Evolutionary conservation across 2,113 vertebrate species (phyloP).

Genomic region (Sinocyclocheilus maitianheensis): DNA sequence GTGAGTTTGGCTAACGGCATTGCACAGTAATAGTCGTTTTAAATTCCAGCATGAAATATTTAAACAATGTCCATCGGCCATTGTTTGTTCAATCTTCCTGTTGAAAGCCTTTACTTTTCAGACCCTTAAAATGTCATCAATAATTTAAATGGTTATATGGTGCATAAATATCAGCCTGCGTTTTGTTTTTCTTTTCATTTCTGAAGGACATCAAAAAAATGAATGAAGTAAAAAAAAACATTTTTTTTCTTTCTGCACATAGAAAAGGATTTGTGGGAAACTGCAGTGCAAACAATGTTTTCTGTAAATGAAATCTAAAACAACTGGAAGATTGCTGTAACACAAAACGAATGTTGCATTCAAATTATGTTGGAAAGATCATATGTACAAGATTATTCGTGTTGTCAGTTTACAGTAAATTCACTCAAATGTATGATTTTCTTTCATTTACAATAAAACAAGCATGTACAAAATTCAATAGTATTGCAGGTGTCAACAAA

Average conservation of each 20-base stretch:
- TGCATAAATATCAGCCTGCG: background rate
- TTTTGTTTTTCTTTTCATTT: background rate
- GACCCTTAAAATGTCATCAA: slow-evolving; percentile 36
- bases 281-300: background rate
- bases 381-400: background rate
- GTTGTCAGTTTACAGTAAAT: no score
- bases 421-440: background rate
- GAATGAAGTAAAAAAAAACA: background rate
- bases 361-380: background rate
- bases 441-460: background rate
- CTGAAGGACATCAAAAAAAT: background rate
- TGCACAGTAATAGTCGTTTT: background rate
- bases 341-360: background rate
- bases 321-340: background rate
- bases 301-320: background rate
- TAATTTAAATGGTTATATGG: slow-evolving; percentile 12
- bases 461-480: background rate
- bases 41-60: slow-evolving; percentile 28
- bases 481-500: background rate
- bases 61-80: slow-evolving; percentile 31
- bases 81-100: slow-evolving; percentile 35
- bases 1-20: background rate
- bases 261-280: background rate
- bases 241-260: background rate
- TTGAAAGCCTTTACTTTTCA: slow-evolving; percentile 39